These are phyloP conservation scores for Hapalemur alaotrensis DNA, from an alignment of 2,797 vertebrate genomes.

Conservation along the genomic window DNA sequence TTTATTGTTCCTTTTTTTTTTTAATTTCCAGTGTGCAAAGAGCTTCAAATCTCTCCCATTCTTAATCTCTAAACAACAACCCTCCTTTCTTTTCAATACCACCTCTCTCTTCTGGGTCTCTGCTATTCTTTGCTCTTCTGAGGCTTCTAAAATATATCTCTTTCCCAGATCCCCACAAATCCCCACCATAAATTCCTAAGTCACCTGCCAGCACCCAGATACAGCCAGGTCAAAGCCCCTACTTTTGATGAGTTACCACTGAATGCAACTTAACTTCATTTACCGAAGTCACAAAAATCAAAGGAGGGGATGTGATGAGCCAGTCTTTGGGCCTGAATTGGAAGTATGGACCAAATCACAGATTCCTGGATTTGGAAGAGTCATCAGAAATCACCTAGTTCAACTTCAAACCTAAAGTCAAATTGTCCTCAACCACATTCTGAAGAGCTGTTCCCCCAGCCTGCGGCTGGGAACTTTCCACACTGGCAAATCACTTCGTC, in stretches of 20 bases:
- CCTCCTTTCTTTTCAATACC: not conserved
- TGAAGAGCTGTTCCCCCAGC: not conserved
- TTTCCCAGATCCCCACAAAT: not conserved
- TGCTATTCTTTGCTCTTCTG: not conserved
- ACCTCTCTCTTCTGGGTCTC: not conserved
- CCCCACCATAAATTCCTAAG: not conserved
- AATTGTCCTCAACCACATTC: not conserved
- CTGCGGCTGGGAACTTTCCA: not conserved
- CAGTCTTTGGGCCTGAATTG: not conserved
- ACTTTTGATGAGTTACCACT: not conserved
- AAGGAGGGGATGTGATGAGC: not conserved
- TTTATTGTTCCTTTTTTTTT: no score
- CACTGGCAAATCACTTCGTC: not conserved
- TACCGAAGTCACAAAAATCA: not conserved
- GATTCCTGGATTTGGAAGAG: not conserved
- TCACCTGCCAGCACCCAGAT: not conserved
- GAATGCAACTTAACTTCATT: not conserved
- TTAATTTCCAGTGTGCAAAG: no score
- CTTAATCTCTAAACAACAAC: not conserved
- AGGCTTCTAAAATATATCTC: not conserved
- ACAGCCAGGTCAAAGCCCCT: not conserved
- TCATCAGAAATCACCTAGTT: not conserved
- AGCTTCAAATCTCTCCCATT: not conserved
- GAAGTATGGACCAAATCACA: not conserved
- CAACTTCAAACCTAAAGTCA: not conserved